phyloP scores from a whole-genome alignment of 2,888 invertebrate genomes.

The Stegana nigrithorax region DNA sequence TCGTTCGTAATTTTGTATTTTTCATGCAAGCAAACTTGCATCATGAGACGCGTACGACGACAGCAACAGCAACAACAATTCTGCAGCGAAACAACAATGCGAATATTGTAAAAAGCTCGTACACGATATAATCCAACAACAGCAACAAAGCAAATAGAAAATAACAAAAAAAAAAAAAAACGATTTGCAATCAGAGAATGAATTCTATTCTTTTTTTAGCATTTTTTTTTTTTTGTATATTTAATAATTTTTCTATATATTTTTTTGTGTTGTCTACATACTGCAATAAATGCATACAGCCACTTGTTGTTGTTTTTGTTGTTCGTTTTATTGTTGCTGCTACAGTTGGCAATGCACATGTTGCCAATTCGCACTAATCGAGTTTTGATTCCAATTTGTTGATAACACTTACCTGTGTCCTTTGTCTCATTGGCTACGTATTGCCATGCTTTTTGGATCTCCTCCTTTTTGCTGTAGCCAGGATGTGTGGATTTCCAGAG shows the following conservation, averaged over 20 bases:
- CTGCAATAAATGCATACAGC: background rate
- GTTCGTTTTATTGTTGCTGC: background rate
- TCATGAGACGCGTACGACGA: background rate
- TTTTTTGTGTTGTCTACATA: too few species aligned
- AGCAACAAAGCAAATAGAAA: background rate
- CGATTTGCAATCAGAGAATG: too few species aligned
- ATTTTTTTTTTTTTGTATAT: too few species aligned
- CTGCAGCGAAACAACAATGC: background rate
- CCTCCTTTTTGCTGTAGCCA: slow-evolving; percentile 65
- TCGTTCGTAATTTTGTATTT: background rate
- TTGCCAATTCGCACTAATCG: background rate
- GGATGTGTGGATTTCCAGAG: slow-evolving; percentile 64
- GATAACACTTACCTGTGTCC: slow-evolving; percentile 57
- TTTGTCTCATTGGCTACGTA: slow-evolving; percentile 65
- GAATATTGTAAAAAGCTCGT: too few species aligned
- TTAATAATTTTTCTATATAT: too few species aligned
- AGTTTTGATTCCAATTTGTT: background rate
- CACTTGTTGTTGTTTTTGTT: background rate
- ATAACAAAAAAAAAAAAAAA: background rate
- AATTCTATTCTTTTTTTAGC: too few species aligned
- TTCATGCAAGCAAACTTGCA: slow-evolving; percentile 2
- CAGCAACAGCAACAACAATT: background rate
- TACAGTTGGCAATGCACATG: background rate
- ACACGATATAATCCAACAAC: too few species aligned
- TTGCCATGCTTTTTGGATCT: slow-evolving; percentile 64